Base-by-base conservation (phyloP, 2,113 vertebrate genomes). In the Myotis yumanensis region DNA sequence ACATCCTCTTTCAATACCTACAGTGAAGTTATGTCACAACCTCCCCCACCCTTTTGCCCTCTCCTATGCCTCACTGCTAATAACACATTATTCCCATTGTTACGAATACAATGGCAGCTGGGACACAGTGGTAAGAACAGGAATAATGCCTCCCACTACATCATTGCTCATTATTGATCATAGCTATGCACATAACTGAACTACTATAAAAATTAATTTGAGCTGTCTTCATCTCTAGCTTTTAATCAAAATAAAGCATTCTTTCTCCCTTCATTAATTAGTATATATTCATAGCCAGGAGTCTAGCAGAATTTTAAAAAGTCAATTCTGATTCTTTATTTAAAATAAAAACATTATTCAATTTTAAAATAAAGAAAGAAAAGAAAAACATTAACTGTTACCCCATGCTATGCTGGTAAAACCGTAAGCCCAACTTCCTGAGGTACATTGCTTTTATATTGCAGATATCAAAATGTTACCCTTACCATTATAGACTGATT, bases 271-370 rank as follows among this genome's bases (percentile, higher is more conserved):
- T 89, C 35, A 83, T 80, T 89, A 81, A 25, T 93, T 88, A 92
- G 40, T 81, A 81, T 54, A 68, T 77, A 94, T 85, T 94, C 84
- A 94, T 92, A 95, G 46, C 48, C 40, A 89, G 46, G 22, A 88
- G 54, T 40, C 75, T 48, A 92, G 17, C 28, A 89, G 4, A 72
- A 90, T 90, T 92, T 83, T 4, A 0, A 75, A 72, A 90, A 91
- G 62, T 93, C 96, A 86, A 91, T 95, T 90, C 54, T 10, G 22
- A 95, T 59, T 48, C 30, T 95, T 96, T 95, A 94, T 72, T 86
- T 96, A 92, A 95, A 97, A 92, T 93, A 59, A 96, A 93, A 91
- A 72, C 59, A 92, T 91, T 94, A 96, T 66, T 66, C 30, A n/a
- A 66, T n/a, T 66, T 66, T n/a, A n/a, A 66, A 66, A n/a, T 32